A percentile compares a stretch with the other conserved stretches of the same genome.
phyloP scores from a whole-genome alignment of 2,113 vertebrate genomes.

The Atractosteus spatula region DNA sequence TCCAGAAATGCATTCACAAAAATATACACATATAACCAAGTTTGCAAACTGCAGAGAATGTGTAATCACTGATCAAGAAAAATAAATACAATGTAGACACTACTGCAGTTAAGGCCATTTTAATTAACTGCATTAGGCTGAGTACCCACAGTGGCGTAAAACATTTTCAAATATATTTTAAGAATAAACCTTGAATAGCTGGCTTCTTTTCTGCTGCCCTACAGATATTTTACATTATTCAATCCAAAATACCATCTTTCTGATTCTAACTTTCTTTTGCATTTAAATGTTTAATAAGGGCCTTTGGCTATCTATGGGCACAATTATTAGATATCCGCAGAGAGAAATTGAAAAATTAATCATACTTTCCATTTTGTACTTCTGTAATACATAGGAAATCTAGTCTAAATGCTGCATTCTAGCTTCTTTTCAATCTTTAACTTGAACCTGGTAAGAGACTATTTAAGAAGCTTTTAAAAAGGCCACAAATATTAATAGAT shows the following conservation, averaged over 20 bases:
- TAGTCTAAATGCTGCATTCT: slow-evolving; percentile 57
- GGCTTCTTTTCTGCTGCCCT: slow-evolving; percentile 76
- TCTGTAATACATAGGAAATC: slow-evolving; percentile 74
- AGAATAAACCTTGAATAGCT: slow-evolving; percentile 71
- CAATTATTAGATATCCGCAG: slow-evolving; percentile 95
- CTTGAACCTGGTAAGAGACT: background rate
- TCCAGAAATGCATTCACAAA: slow-evolving; percentile 35
- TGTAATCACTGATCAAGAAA: slow-evolving; percentile 48
- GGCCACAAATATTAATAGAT: too few relatives aligned
- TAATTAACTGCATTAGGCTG: slow-evolving; percentile 53
- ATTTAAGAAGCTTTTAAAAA: too few relatives aligned
- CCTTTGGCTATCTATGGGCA: slow-evolving; percentile 83
- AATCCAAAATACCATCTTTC: slow-evolving; percentile 93
- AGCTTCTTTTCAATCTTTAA: slow-evolving; percentile 33
- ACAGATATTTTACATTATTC: slow-evolving; percentile 93
- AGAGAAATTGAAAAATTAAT: slow-evolving; percentile 98
- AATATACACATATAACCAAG: slow-evolving; percentile 39
- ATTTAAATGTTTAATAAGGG: slow-evolving; percentile 96
- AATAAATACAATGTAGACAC: slow-evolving; percentile 53
- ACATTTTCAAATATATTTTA: slow-evolving; percentile 47
- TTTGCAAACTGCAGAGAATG: slow-evolving; percentile 56
- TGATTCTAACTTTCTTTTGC: slow-evolving; percentile 85
- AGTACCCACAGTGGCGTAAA: slow-evolving; percentile 48
- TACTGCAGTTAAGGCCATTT: slow-evolving; percentile 48
- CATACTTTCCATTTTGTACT: slow-evolving; percentile 83